phyloP scores from a whole-genome alignment of 2,113 vertebrate species.

The Syngnathus floridae region DNA sequence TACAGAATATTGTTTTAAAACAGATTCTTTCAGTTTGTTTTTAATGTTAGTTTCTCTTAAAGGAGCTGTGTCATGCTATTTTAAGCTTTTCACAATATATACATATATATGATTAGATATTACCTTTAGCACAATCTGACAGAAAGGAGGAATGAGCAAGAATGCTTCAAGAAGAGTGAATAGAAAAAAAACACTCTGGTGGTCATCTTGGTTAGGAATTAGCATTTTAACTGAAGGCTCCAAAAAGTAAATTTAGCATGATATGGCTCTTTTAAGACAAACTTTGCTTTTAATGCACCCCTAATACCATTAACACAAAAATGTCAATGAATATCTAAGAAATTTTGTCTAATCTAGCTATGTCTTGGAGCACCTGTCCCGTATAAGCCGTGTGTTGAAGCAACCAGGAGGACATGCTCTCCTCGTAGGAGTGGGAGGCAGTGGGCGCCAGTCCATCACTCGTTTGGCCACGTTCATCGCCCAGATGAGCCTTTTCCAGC shows the following conservation, averaged over 20 bases:
- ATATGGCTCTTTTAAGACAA: no score
- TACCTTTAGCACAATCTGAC: no score
- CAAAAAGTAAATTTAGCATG: no score
- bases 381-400: constrained; percentile 87
- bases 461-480: constrained; percentile 89
- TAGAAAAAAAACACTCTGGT: no score
- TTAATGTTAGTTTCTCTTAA: neutral
- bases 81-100: no score
- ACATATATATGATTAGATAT: no score
- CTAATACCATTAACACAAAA: neutral
- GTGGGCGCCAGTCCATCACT: constrained; percentile 92
- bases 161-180: no score
- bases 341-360: constrained; percentile 69
- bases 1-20: neutral
- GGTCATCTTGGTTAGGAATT: no score
- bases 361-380: constrained; percentile 88
- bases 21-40: neutral
- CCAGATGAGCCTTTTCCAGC: constrained; percentile 89
- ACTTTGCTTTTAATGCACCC: neutral
- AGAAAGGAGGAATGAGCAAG: no score
- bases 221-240: no score
- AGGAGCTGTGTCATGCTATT: no score
- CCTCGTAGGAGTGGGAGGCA: constrained; percentile 88
- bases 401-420: constrained; percentile 87
- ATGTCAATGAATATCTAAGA: neutral